These are phyloP conservation scores for Flexamia atlantica DNA, from an alignment of 2,888 invertebrate genomes.

Conservation along the genomic window DNA sequence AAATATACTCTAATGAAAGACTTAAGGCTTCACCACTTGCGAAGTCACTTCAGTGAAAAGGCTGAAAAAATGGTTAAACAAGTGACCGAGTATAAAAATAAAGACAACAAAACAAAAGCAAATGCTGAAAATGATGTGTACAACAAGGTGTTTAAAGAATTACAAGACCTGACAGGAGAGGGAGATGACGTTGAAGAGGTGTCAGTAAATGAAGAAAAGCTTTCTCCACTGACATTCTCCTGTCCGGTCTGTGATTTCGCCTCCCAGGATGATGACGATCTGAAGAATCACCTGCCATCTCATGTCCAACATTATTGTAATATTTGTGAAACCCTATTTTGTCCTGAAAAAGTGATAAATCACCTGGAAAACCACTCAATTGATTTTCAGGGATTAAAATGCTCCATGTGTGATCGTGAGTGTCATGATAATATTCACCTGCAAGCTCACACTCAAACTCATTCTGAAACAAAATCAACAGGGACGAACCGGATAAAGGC, in stretches of 20 bases:
- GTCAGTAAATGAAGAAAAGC: background rate
- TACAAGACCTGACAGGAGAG: constrained; percentile 38
- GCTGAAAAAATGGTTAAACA: constrained; percentile 22
- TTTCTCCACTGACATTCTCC: background rate
- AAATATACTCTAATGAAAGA: constrained; percentile 1
- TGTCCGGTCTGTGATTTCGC: constrained; percentile 27
- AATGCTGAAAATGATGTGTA: constrained; percentile 39
- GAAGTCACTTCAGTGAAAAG: constrained; percentile 13
- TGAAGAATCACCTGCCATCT: constrained; percentile 5
- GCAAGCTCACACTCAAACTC: background rate
- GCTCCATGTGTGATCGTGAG: background rate
- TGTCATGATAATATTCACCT: constrained; percentile 36
- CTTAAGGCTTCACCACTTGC: constrained; percentile 18
- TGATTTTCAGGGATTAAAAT: background rate
- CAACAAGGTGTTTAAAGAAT: constrained; percentile 45
- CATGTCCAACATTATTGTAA: constrained; percentile 44
- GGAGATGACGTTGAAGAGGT: constrained; percentile 34
- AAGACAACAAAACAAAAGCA: background rate
- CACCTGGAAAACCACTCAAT: constrained; percentile 43
- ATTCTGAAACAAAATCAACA: background rate
- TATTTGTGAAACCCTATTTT: constrained; percentile 28
- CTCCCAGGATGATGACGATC: background rate
- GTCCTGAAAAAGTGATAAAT: background rate
- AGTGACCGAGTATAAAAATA: constrained; percentile 5
- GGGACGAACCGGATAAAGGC: background rate